Conservation (phyloP, 2,888 invertebrate species). For the Scaptomyza caliginosa region DNA sequence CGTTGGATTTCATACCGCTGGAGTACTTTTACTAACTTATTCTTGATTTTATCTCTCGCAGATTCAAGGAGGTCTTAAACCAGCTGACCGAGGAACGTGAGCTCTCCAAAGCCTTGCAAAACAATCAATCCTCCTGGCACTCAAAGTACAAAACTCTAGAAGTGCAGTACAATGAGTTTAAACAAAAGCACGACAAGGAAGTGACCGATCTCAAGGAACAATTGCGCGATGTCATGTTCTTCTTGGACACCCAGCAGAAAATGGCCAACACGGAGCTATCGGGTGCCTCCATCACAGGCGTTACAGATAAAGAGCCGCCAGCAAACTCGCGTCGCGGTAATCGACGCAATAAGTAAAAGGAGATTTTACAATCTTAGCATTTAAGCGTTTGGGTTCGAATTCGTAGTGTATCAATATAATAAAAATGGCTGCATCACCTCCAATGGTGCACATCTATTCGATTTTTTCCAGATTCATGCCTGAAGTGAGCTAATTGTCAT, state of each 20-base stretch:
- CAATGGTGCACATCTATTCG: slow-evolving; percentile 7
- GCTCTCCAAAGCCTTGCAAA: slow-evolving; percentile 90
- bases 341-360: slow-evolving; percentile 74
- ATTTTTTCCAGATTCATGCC: too few relatives aligned
- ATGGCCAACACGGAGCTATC: slow-evolving; percentile 83
- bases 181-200: slow-evolving; percentile 88
- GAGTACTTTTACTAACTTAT: neutral
- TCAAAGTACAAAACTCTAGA: slow-evolving; percentile 86
- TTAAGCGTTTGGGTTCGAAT: slow-evolving; percentile 2
- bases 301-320: slow-evolving; percentile 74
- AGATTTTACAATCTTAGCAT: neutral
- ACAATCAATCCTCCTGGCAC: slow-evolving; percentile 91
- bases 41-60: slow-evolving; percentile 62
- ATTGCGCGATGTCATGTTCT: slow-evolving; percentile 98
- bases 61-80: slow-evolving; percentile 87
- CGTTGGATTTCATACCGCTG: neutral
- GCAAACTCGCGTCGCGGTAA: slow-evolving; percentile 56
- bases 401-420: neutral
- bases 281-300: slow-evolving; percentile 80
- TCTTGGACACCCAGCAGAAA: slow-evolving; percentile 91
- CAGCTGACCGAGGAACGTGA: slow-evolving; percentile 94
- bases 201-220: slow-evolving; percentile 95
- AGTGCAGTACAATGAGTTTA: slow-evolving; percentile 85
- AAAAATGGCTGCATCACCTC: slow-evolving; percentile 21
- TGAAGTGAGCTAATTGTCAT: neutral